Conservation (phyloP, 2,113 vertebrate genomes). For the Ahaetulla prasina region DNA sequence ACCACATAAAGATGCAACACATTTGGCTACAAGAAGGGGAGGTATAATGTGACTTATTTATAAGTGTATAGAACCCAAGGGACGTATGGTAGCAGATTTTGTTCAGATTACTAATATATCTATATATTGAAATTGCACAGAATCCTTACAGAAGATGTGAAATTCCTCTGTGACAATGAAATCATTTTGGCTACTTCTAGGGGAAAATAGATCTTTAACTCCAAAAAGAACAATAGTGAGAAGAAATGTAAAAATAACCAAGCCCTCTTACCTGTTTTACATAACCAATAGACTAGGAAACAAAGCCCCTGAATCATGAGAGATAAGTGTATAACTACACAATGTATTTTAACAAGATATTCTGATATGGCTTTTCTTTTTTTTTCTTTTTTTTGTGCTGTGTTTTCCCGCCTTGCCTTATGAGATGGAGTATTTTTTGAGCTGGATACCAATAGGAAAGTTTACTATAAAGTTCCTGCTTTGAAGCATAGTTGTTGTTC, state of each 20-base stretch:
- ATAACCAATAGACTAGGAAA: constrained; percentile 60
- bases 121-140: constrained; percentile 77
- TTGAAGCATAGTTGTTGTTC: constrained; percentile 49
- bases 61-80: constrained; percentile 87
- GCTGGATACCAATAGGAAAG: constrained; percentile 51
- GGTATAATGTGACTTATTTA: constrained; percentile 83
- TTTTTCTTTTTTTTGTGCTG: not conserved
- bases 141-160: constrained; percentile 84
- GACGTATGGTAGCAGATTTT: constrained; percentile 73
- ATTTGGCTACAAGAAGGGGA: constrained; percentile 61
- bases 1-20: constrained; percentile 61
- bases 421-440: constrained; percentile 52
- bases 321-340: constrained; percentile 42
- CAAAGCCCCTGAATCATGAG: constrained; percentile 57
- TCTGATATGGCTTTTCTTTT: constrained; percentile 25
- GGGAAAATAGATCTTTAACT: constrained; percentile 57
- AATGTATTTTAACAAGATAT: constrained; percentile 47
- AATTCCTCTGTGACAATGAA: constrained; percentile 62
- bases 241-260: constrained; percentile 63
- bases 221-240: constrained; percentile 71
- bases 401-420: constrained; percentile 61
- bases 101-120: constrained; percentile 81
- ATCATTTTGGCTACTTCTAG: constrained; percentile 61
- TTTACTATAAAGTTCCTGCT: constrained; percentile 50
- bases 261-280: constrained; percentile 60